Evolutionary conservation across 2,888 invertebrate species (phyloP), one percentile per base, ranked within the genome.

Genomic region (Tanytarsus gracilentus): DNA sequence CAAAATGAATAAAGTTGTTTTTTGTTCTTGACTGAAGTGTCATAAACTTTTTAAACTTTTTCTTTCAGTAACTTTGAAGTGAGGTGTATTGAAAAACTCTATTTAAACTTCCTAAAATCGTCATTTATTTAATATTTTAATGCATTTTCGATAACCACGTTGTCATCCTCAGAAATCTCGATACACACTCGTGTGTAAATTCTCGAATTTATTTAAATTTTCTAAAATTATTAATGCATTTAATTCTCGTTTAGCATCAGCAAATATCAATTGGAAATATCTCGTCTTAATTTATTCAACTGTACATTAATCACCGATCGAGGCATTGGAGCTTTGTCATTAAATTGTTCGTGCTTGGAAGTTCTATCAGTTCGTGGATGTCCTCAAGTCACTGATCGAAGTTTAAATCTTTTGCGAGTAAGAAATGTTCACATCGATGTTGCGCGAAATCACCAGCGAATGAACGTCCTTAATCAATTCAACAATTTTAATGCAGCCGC

Each of bases 281-380:
- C 14, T 7, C 53, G 39, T 36, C 18, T 53, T 5, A 53, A 53
- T 39, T 11, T 53, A 4, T 36, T 36, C 14, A 36, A n/a, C 14
- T 53, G 53, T 9, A 2, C 8, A 6, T 18, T 9, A 23, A 36
- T 53, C 4, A 53, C 53, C 21, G 53, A 53, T 26, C 21, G 36
- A 9, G 53, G 53, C 9, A 27, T 53, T 25, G 53, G 53, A 14
- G 53, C 53, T 1, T 23, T 53, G 3, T 53, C 53, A 18, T 26
- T 53, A 9, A 53, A 53, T 39, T 53, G 53, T 9, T 36, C 21
- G 16, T 21, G 39, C 21, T 29, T 53, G 14, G 53, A 53, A 14
- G 16, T 39, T 1, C n/a, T 53, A 1, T 53, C 53, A 1, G 29
- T 53, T 3, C n/a, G 53, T 7, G 53, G 53, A 23, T 53, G 53